Conservation (phyloP, 2,113 vertebrate genomes). For the Balaeniceps rex region DNA sequence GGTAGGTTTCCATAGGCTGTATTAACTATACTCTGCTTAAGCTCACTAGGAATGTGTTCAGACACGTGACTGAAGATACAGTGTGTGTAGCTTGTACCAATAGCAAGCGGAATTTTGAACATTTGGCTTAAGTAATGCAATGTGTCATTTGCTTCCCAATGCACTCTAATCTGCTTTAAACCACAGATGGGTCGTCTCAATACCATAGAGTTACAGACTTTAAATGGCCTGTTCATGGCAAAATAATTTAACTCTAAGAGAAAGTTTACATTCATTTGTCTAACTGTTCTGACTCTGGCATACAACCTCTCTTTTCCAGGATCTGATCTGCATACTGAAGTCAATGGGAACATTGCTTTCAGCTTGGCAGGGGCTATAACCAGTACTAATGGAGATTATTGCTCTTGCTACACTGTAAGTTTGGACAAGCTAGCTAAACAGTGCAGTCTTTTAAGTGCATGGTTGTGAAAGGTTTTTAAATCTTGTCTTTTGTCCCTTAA, state of each 20-base stretch:
- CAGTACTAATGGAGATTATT: background rate
- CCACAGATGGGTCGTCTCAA: background rate
- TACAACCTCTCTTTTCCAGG: background rate
- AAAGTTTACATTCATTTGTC: background rate
- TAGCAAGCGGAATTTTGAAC: conserved; percentile 15
- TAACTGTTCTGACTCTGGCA: background rate
- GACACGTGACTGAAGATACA: background rate
- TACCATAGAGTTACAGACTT: background rate
- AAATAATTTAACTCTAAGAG: background rate
- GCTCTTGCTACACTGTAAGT: conserved; percentile 28
- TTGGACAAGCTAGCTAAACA: conserved; percentile 41
- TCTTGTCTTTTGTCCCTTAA: conserved; percentile 10
- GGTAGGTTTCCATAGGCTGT: background rate
- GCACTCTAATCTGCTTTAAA: background rate
- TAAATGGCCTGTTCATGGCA: background rate
- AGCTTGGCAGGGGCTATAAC: conserved; percentile 7
- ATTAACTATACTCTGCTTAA: background rate
- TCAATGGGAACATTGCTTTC: conserved; percentile 1
- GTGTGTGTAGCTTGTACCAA: background rate
- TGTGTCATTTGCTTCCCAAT: background rate
- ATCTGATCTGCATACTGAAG: conserved; percentile 10
- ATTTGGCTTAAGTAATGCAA: background rate
- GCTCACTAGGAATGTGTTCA: background rate
- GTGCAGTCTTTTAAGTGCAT: conserved; percentile 12
- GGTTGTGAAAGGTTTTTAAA: conserved; percentile 29